Percentiles rank a stretch among this genome's conserved stretches.
Conservation (phyloP, 2,113 vertebrate genomes). For the Bombycilla garrulus region DNA sequence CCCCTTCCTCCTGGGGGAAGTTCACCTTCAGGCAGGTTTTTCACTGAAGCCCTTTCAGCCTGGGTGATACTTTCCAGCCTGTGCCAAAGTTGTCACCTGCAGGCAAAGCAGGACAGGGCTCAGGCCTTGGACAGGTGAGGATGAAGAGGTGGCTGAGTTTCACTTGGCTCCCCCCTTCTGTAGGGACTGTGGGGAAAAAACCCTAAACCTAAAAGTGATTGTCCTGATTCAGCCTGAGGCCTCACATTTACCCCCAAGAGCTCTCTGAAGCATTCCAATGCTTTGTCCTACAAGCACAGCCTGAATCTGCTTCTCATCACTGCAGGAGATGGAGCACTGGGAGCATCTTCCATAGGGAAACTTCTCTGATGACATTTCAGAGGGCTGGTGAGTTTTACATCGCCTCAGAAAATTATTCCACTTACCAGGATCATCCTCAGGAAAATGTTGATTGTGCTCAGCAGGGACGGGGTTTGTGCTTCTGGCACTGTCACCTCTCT, state of each 20-base stretch:
- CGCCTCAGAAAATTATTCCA: background rate
- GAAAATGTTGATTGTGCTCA: slow-evolving; percentile 27
- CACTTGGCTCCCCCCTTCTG: fast-evolving
- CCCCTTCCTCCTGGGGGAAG: background rate
- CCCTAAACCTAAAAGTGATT: too few species aligned
- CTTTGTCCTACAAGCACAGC: background rate
- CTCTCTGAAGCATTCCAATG: fast-evolving
- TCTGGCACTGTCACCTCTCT: background rate
- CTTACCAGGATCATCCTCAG: slow-evolving; percentile 51
- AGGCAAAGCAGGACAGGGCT: background rate
- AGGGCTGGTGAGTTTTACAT: background rate
- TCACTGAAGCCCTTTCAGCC: background rate
- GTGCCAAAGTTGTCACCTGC: fast-evolving
- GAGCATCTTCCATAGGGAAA: background rate
- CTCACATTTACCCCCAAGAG: fast-evolving
- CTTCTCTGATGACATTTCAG: background rate
- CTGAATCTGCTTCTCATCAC: background rate
- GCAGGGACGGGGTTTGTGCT: background rate
- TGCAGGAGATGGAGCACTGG: background rate
- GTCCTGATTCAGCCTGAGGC: background rate
- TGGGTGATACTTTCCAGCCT: fast-evolving
- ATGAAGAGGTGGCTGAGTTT: background rate
- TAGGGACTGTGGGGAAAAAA: background rate
- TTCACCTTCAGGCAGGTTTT: background rate
- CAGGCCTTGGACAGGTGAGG: fast-evolving